phyloP scores from a whole-genome alignment of 2,797 vertebrate genomes.

The Acanthopagrus latus region DNA sequence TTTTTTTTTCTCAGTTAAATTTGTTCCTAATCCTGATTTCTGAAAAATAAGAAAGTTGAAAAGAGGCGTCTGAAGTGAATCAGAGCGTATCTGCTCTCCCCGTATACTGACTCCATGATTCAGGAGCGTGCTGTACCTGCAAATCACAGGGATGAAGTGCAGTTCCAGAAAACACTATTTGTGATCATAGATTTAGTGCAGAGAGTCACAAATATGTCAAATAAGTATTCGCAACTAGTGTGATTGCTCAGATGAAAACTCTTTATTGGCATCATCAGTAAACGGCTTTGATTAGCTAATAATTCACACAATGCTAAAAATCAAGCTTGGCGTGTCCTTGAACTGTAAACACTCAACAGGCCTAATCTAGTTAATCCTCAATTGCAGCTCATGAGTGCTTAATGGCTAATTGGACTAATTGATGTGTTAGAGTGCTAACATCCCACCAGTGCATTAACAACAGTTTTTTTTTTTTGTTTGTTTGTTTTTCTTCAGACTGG shows the following conservation, averaged over 20 bases:
- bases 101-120: not conserved
- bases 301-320: not conserved
- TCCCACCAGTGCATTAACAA: not conserved
- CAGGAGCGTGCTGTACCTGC: not conserved
- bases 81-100: not conserved
- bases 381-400: slow-evolving; percentile 8
- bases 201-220: not conserved
- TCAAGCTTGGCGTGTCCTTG: not conserved
- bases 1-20: not conserved
- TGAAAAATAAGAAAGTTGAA: not conserved
- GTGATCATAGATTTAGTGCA: not conserved
- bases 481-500: slow-evolving; percentile 3
- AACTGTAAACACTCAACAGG: not conserved
- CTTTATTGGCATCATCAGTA: not conserved
- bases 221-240: not conserved
- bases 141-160: not conserved
- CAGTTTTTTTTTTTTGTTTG: not conserved
- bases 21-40: slow-evolving; percentile 9
- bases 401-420: slow-evolving; percentile 25
- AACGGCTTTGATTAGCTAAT: not conserved
- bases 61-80: slow-evolving; percentile 15
- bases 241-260: not conserved
- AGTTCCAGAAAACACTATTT: not conserved
- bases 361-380: not conserved
- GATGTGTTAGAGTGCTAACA: slow-evolving; percentile 3